Percentiles rank a stretch among this genome's conserved stretches.
phyloP scores from a whole-genome alignment of 2,888 invertebrate genomes.

The Dioctria rufipes region DNA sequence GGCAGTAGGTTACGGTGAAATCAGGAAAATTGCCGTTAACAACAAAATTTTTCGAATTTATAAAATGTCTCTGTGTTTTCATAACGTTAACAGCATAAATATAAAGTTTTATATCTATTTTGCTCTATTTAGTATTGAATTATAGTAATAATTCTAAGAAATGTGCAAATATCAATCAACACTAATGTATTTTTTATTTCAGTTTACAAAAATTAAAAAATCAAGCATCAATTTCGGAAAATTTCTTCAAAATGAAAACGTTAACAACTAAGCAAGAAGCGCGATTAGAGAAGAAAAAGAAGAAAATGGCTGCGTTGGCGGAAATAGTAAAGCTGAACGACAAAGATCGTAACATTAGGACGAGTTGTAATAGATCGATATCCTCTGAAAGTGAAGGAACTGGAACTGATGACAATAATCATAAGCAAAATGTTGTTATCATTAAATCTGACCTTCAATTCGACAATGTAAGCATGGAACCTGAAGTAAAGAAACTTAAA shows the following conservation, averaged over 20 bases:
- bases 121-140: slow-evolving; percentile 44
- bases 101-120: slow-evolving; percentile 54
- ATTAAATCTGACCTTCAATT: not conserved
- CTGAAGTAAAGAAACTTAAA: slow-evolving; percentile 40
- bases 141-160: slow-evolving; percentile 42
- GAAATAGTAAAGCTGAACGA: slow-evolving; percentile 77
- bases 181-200: not conserved
- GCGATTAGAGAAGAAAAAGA: slow-evolving; percentile 76
- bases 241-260: slow-evolving; percentile 68
- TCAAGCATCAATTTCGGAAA: slow-evolving; percentile 2
- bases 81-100: slow-evolving; percentile 42
- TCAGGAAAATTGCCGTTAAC: slow-evolving; percentile 56
- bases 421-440: not conserved
- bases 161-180: too few species aligned
- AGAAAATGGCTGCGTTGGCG: slow-evolving; percentile 76
- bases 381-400: not conserved
- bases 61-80: slow-evolving; percentile 54
- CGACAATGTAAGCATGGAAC: slow-evolving; percentile 5
- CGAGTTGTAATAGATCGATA: not conserved
- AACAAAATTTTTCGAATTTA: slow-evolving; percentile 53
- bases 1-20: slow-evolving; percentile 52
- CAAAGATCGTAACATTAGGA: slow-evolving; percentile 70
- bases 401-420: not conserved
- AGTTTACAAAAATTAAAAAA: slow-evolving; percentile 42
- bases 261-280: slow-evolving; percentile 72